These are phyloP conservation scores for Andrena praecox DNA, from an alignment of 2,888 invertebrate species.

Conservation along the genomic window DNA sequence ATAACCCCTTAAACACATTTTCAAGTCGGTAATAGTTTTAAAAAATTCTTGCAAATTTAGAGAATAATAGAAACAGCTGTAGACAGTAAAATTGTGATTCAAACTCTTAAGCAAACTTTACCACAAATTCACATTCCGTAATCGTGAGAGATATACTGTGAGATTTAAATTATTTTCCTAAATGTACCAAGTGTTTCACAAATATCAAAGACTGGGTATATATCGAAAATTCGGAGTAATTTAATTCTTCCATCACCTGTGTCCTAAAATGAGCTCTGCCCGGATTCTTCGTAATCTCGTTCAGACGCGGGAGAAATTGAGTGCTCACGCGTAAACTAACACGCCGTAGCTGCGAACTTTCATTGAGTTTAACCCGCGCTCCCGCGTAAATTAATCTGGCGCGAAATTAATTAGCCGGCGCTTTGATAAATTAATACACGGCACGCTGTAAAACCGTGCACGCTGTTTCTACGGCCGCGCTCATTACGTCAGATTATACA, in stretches of 20 bases:
- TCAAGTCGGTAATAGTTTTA: too few relatives aligned
- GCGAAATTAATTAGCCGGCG: slow-evolving; percentile 47
- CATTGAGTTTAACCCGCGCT: slow-evolving; percentile 27
- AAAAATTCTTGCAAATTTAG: neutral
- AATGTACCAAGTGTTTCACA: neutral
- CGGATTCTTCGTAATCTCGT: neutral
- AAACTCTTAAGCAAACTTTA: neutral
- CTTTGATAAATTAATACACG: slow-evolving; percentile 52
- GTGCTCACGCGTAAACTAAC: neutral
- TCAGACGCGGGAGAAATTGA: neutral
- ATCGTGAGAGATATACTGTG: neutral
- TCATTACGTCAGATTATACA: slow-evolving; percentile 31
- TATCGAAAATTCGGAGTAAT: neutral
- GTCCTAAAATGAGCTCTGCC: neutral
- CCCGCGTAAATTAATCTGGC: slow-evolving; percentile 44
- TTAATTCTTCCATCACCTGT: neutral
- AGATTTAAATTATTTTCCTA: neutral
- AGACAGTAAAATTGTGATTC: neutral
- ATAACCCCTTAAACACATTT: too few relatives aligned
- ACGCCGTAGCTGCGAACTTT: slow-evolving; percentile 5
- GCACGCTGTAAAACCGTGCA: slow-evolving; percentile 30
- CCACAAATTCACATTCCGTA: neutral
- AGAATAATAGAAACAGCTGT: neutral
- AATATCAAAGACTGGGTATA: too few relatives aligned
- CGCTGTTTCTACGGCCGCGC: slow-evolving; percentile 26